Evolutionary conservation across 2,797 vertebrate species (phyloP), one percentile per base, ranked within the genome.

Genomic region (Girardinus metallicus): DNA sequence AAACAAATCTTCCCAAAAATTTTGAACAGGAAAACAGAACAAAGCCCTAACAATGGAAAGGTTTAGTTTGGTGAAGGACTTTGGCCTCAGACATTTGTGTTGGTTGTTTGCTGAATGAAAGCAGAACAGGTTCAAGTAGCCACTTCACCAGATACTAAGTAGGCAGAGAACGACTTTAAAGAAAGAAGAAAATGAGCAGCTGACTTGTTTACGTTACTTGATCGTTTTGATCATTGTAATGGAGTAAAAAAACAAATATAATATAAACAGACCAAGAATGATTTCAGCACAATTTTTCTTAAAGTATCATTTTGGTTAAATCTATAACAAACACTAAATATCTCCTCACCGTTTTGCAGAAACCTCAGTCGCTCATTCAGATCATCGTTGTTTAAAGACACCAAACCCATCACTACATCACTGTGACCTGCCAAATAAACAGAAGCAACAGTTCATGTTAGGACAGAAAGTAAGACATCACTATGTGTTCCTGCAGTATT

Each of bases 351-450:
- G 1, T 96, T 96, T 87, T 99, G 98, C 75, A 99, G 93, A 93
- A 96, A 98, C 74, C 95, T 97, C 46, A 99, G 96, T 51, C 88
- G 95, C 3, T 97, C 87, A 0, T 97, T 90, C 41, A 99, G 92
- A 8, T 95, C 94, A 0, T 97, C 95, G 12, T 88, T 87, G 78
- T 95, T 98, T 9, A 97, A 74, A 0, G 98, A 99, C 62, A 97
- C 94, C 82, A 99, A 92, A 4, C 98, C 98, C 97, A 99, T 97
- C 0, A 99, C 94, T 31, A 98, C 97, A 60, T 99, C 98, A 43
- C 96, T 97, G 89, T 99, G 98, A 43, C 98, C 98, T 99, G 77
- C 0, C 49, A 57, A 44, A 62, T 1, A 77, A 18, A 80, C 7
- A 36, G 23, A 21, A 44, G 44, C 12, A 79, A 53, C 41, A 41